Evolutionary conservation across 1,140 invertebrate genomes (phyloP).

Genomic region (Drosophila ohnishii): DNA sequence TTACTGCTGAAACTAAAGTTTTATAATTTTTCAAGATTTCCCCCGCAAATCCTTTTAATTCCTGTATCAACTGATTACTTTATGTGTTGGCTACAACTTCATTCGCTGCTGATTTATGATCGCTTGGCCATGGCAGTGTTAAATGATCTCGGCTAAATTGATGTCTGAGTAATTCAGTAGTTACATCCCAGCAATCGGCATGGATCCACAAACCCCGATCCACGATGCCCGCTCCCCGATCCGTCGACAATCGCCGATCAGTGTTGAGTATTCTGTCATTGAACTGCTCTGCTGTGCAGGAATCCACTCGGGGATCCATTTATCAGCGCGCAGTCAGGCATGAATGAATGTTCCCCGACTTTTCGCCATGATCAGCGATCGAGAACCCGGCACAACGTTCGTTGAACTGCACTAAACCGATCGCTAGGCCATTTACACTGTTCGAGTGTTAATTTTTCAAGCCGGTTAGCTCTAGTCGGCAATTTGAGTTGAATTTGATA

Average conservation of each 20-base stretch:
- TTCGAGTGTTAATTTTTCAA: constrained; percentile 52
- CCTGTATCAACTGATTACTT: constrained; percentile 3
- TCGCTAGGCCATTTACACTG: constrained; percentile 44
- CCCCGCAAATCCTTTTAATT: not conserved
- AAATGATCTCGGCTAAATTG: constrained; percentile 60
- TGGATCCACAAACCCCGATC: constrained; percentile 20
- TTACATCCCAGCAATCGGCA: constrained; percentile 38
- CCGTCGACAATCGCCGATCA: constrained; percentile 31
- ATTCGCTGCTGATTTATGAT: constrained; percentile 36
- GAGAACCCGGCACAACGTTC: constrained; percentile 37
- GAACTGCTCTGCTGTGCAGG: constrained; percentile 49
- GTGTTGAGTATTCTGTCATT: constrained; percentile 70
- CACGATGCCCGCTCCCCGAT: not conserved
- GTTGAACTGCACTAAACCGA: constrained; percentile 56
- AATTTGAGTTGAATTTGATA: constrained; percentile 37
- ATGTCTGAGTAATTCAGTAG: constrained; percentile 67
- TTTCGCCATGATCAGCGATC: constrained; percentile 33
- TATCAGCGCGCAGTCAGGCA: constrained; percentile 46
- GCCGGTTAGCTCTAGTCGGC: constrained; percentile 31
- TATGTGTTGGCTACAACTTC: constrained; percentile 42
- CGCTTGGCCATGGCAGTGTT: constrained; percentile 47
- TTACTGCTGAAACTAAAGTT: too few species aligned
- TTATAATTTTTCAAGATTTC: not conserved
- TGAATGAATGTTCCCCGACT: constrained; percentile 39
- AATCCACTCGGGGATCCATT: constrained; percentile 49